These are phyloP conservation scores for Drosophila eugracilis DNA, from an alignment of 1,140 invertebrate genomes.

Conservation along the genomic window DNA sequence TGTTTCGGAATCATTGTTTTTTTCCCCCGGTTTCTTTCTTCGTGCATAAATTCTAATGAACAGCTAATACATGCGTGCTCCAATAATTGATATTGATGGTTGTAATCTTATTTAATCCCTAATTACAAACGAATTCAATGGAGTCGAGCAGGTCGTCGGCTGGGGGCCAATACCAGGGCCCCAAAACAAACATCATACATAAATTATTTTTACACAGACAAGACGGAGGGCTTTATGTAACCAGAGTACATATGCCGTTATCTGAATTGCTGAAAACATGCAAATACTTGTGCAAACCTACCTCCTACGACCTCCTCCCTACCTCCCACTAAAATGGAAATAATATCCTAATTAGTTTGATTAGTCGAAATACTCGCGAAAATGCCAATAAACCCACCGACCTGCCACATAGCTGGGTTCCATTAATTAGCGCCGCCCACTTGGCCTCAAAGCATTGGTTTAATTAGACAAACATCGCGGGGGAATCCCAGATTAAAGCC, in stretches of 20 bases:
- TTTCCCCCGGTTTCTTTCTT: slow-evolving; percentile 33
- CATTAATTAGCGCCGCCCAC: slow-evolving; percentile 40
- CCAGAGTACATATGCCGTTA: slow-evolving; percentile 8
- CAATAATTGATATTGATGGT: slow-evolving; percentile 83
- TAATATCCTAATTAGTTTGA: slow-evolving; percentile 60
- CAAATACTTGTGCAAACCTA: slow-evolving; percentile 26
- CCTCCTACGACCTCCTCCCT: too few species aligned
- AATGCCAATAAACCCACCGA: slow-evolving; percentile 37
- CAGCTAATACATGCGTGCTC: slow-evolving; percentile 70
- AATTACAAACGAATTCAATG: slow-evolving; percentile 81
- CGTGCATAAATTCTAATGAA: slow-evolving; percentile 79
- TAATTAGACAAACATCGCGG: slow-evolving; percentile 45
- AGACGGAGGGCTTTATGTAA: background rate
- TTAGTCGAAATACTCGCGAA: slow-evolving; percentile 38
- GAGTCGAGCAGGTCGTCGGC: slow-evolving; percentile 29
- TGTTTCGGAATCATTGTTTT: slow-evolving; percentile 60
- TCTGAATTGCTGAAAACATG: slow-evolving; percentile 31
- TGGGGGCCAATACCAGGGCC: background rate
- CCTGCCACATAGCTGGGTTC: slow-evolving; percentile 23
- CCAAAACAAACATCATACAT: slow-evolving; percentile 60
- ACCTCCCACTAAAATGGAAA: slow-evolving; percentile 14
- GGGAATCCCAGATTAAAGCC: slow-evolving; percentile 39
- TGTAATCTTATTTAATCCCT: slow-evolving; percentile 82
- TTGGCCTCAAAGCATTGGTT: slow-evolving; percentile 18
- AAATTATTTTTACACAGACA: slow-evolving; percentile 57